phyloP scores from a whole-genome alignment of 2,888 invertebrate species.

The Tribolium freemani region DNA sequence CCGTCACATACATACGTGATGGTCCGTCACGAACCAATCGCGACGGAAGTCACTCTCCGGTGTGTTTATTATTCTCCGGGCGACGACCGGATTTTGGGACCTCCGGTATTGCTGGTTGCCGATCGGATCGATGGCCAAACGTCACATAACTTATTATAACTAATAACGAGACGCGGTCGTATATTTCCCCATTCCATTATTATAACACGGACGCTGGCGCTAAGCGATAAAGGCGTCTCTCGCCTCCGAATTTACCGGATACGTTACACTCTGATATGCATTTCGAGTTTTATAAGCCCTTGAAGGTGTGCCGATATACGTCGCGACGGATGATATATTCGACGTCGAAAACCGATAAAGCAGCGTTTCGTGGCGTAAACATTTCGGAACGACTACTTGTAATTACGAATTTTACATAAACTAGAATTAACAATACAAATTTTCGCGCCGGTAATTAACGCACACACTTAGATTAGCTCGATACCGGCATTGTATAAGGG shows the following conservation, averaged over 20 bases:
- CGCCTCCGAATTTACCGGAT: slow-evolving; percentile 59
- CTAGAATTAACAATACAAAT: slow-evolving; percentile 4
- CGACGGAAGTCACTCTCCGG: slow-evolving; percentile 57
- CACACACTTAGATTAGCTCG: background rate
- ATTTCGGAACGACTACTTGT: background rate
- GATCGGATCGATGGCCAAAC: slow-evolving; percentile 9
- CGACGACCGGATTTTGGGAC: slow-evolving; percentile 28
- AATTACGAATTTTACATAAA: slow-evolving; percentile 11
- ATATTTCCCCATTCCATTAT: slow-evolving; percentile 64
- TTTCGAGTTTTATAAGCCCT: slow-evolving; percentile 62
- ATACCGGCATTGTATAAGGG: background rate
- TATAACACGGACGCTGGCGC: slow-evolving; percentile 64
- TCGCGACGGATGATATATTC: slow-evolving; percentile 57
- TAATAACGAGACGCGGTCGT: slow-evolving; percentile 62
- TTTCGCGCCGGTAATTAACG: slow-evolving; percentile 9
- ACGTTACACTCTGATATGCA: slow-evolving; percentile 63
- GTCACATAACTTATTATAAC: slow-evolving; percentile 55
- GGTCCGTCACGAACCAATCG: slow-evolving; percentile 33
- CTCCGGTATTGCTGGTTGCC: background rate
- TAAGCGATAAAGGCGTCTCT: slow-evolving; percentile 63
- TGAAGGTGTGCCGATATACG: slow-evolving; percentile 60
- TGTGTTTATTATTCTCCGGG: slow-evolving; percentile 36
- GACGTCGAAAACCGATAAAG: slow-evolving; percentile 27
- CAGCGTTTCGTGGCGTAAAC: background rate
- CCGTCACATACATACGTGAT: slow-evolving; percentile 29